Conservation (phyloP, 2,113 vertebrate genomes). For the Tenebrosternarchus preto region DNA sequence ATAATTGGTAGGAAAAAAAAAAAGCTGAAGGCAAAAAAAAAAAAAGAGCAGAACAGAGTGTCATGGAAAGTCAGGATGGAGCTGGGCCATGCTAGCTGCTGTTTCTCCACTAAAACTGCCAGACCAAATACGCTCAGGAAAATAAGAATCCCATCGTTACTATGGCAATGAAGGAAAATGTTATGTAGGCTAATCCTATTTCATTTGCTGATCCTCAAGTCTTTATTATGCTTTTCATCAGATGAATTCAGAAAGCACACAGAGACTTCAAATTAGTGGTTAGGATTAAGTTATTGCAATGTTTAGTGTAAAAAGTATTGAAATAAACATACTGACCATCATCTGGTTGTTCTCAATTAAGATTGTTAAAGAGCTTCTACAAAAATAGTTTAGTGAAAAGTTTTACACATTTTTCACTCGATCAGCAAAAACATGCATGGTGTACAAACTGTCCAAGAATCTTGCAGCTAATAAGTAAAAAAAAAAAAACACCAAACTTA, state of each 20-base stretch:
- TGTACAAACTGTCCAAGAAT: too few species aligned
- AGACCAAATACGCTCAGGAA: constrained; percentile 31
- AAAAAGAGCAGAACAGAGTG: neutral
- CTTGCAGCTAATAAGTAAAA: too few species aligned
- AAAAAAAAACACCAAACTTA: too few species aligned
- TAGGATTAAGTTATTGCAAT: too few species aligned
- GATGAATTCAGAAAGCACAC: neutral
- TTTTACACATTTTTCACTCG: too few species aligned
- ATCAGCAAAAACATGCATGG: too few species aligned
- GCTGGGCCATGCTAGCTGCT: constrained; percentile 7
- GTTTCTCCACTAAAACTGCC: neutral
- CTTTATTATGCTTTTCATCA: neutral
- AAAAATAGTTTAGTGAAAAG: too few species aligned
- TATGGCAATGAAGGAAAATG: constrained; percentile 29
- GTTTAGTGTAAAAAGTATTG: too few species aligned
- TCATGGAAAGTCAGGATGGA: constrained; percentile 7
- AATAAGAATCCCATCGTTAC: constrained; percentile 13
- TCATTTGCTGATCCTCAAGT: neutral
- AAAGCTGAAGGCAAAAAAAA: neutral
- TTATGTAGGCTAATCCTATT: neutral
- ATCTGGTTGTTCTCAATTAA: too few species aligned
- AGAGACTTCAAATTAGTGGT: neutral
- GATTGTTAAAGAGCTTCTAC: too few species aligned
- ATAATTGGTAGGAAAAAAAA: neutral
- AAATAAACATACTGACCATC: too few species aligned